These are phyloP conservation scores for Picathartes gymnocephalus DNA, from an alignment of 2,113 vertebrate species.

Conservation along the genomic window DNA sequence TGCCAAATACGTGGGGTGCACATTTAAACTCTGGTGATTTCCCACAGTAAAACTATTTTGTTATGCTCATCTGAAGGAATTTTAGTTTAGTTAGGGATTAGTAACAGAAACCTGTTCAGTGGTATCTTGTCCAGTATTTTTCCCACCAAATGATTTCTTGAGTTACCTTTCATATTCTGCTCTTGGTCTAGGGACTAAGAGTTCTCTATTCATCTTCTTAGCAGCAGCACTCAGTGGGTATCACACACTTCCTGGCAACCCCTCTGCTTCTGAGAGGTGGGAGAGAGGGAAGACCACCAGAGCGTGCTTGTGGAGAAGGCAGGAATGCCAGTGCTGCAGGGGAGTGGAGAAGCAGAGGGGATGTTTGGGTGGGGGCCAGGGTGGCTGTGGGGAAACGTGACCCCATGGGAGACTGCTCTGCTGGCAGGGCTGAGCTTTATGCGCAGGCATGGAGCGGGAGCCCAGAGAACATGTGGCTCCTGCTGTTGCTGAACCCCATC, in stretches of 20 bases:
- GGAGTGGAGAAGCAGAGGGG: not conserved
- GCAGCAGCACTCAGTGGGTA: not conserved
- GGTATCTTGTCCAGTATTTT: not conserved
- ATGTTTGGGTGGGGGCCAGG: not conserved
- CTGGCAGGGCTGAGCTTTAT: fast-evolving
- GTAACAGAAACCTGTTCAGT: not conserved
- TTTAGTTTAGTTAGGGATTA: not conserved
- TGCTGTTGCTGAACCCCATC: conserved; percentile 40
- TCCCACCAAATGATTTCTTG: not conserved
- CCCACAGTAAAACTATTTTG: not conserved
- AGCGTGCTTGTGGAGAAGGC: not conserved
- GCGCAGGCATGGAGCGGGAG: not conserved
- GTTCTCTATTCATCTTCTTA: not conserved
- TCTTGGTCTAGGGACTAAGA: not conserved
- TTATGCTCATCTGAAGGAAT: not conserved
- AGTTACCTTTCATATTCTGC: not conserved
- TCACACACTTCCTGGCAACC: not conserved
- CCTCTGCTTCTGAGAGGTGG: not conserved
- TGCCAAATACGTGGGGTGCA: not conserved
- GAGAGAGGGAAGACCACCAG: not conserved
- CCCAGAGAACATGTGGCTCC: conserved; percentile 38
- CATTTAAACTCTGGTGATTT: not conserved
- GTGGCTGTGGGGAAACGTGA: not conserved
- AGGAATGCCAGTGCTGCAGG: not conserved
- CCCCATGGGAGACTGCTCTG: not conserved